These are phyloP conservation scores for Drosophila anomalata DNA, from an alignment of 2,888 invertebrate genomes.

Conservation along the genomic window DNA sequence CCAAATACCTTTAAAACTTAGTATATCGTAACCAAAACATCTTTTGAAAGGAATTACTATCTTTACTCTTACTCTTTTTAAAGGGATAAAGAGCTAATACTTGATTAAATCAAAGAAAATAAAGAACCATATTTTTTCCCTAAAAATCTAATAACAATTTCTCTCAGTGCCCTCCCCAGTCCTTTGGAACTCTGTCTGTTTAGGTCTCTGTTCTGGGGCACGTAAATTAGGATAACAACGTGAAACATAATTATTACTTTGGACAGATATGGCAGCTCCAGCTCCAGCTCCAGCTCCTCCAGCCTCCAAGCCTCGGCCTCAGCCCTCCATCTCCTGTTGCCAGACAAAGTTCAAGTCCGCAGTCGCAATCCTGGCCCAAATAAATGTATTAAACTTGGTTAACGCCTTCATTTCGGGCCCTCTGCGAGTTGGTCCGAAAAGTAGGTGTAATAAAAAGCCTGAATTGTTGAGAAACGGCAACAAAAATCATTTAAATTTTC, in stretches of 20 bases:
- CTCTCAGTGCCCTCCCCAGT: constrained; percentile 3
- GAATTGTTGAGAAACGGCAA: constrained; percentile 60
- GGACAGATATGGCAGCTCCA: constrained; percentile 71
- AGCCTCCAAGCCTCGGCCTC: background rate
- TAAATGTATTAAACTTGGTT: constrained; percentile 81
- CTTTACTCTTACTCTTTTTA: too few relatives aligned
- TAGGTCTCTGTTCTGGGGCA: constrained; percentile 63
- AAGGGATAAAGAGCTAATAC: too few relatives aligned
- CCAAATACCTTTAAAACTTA: too few relatives aligned
- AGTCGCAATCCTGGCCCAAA: constrained; percentile 72
- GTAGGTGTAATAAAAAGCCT: constrained; percentile 77
- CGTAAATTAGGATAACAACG: constrained; percentile 83
- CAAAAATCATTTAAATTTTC: constrained; percentile 67
- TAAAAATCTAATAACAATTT: background rate
- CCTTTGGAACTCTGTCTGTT: constrained; percentile 47
- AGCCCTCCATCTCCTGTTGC: background rate
- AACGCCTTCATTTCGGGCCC: constrained; percentile 71
- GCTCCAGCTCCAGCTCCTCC: constrained; percentile 2
- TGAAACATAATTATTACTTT: constrained; percentile 82
- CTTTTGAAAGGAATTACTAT: too few relatives aligned
- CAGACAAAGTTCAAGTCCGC: constrained; percentile 21
- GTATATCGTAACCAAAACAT: too few relatives aligned
- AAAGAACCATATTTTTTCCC: background rate
- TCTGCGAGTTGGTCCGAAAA: constrained; percentile 28
- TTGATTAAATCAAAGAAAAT: too few relatives aligned